Conservation (phyloP, 2,797 vertebrate species). For the Macropodus opercularis region DNA sequence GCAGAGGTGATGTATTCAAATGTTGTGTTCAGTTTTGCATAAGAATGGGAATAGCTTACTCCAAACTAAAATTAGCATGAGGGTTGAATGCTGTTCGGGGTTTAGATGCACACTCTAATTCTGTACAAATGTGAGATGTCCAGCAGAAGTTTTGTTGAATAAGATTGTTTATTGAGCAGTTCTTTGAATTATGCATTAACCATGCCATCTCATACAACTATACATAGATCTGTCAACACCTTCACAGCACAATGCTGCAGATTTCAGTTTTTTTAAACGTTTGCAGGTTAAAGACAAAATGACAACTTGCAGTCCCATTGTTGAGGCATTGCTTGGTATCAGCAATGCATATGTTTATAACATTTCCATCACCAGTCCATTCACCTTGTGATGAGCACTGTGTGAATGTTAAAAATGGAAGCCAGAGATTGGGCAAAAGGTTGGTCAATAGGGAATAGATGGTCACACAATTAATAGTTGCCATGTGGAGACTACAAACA, state of each 20-base stretch:
- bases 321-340: not conserved
- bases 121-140: slow-evolving; percentile 29
- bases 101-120: slow-evolving; percentile 21
- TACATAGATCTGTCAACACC: slow-evolving; percentile 17
- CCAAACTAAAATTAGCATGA: slow-evolving; percentile 32
- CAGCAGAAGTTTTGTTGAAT: slow-evolving; percentile 36
- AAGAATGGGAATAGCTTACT: slow-evolving; percentile 28
- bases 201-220: slow-evolving; percentile 7
- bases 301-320: not conserved
- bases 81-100: slow-evolving; percentile 33
- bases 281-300: slow-evolving; percentile 13
- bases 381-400: no score
- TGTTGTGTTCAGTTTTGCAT: slow-evolving; percentile 41
- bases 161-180: slow-evolving; percentile 38
- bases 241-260: slow-evolving; percentile 11
- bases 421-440: no score
- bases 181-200: slow-evolving; percentile 58
- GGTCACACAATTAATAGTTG: no score
- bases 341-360: no score
- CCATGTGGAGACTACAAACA: no score
- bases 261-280: slow-evolving; percentile 30
- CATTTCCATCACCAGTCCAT: no score
- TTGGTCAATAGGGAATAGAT: no score
- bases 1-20: slow-evolving; percentile 26
- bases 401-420: no score